Evolutionary conservation across 2,113 vertebrate species (phyloP), one percentile per base, ranked within the genome.

Genomic region (Petroica traversi): DNA sequence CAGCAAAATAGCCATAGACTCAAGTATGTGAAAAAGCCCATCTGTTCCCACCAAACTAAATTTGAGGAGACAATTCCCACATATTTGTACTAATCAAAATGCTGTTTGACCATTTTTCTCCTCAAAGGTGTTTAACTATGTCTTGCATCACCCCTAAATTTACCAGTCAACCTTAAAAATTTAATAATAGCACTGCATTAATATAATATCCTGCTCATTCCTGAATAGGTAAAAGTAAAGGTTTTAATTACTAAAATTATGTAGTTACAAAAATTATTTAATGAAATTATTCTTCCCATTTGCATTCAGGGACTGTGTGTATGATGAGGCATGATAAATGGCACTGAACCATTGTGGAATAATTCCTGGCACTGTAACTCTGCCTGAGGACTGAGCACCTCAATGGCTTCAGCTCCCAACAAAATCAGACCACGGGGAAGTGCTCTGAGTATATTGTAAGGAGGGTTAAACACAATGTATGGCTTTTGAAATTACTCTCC

Each of bases 201-300:
- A 86, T 79, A 41, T 82, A 96, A 91, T 88, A 91, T 93, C 95
- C 91, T 96, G 79, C 77, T 92, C n/a, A 8, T 68, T 96, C 90
- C 73, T 67, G 86, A 85, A 92, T 55, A 26, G 45, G 46, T 93
- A 87, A 96, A 96, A 97, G 93, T 87, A 95, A 97, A 93, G 92
- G 88, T 95, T 97, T 98, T 97, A 97, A 97, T 98, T 97, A 96
- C 92, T 89, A 76, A 96, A 96, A 98, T 97, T 92, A 97, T 88
- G 95, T 88, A 81, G 93, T 94, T 96, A 73, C 95, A 90, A 93
- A 95, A 93, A 97, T 92, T 77, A 96, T 97, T 92, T 97, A 96
- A 96, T 95, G 88, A 95, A 97, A 94, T 93, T 89, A 89, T 96
- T 94, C 84, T 49, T 95, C 92, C 71, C 78, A 95, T 97, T 97